These are phyloP conservation scores for Glossophaga mutica DNA, from an alignment of 2,797 vertebrate genomes.

Conservation along the genomic window DNA sequence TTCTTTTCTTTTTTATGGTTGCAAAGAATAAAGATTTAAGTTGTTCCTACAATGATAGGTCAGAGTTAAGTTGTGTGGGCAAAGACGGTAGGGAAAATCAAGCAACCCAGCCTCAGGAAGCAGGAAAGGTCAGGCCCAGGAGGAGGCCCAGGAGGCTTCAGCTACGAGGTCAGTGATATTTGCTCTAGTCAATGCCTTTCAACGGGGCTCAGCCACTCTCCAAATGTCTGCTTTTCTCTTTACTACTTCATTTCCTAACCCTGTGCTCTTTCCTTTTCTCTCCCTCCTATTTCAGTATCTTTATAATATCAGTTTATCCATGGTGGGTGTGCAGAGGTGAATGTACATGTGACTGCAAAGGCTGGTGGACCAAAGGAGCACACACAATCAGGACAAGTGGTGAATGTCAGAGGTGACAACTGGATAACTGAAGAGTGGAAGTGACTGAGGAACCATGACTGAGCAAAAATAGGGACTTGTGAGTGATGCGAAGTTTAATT, in stretches of 20 bases:
- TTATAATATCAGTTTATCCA: not conserved
- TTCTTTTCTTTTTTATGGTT: not conserved
- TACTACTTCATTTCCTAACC: not conserved
- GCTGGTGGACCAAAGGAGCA: not conserved
- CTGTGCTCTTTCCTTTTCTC: not conserved
- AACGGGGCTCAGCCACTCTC: not conserved
- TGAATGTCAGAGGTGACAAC: not conserved
- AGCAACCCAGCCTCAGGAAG: not conserved
- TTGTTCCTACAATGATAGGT: not conserved
- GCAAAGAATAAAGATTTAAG: not conserved
- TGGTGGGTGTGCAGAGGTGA: not conserved
- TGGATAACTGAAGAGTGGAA: not conserved
- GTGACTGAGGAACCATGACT: not conserved
- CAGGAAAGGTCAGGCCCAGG: not conserved
- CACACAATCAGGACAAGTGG: accelerated
- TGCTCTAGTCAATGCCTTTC: not conserved
- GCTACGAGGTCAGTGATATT: not conserved
- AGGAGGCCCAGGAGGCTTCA: not conserved
- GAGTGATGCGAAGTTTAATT: not conserved
- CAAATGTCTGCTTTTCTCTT: not conserved
- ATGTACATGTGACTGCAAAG: not conserved
- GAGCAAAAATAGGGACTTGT: not conserved
- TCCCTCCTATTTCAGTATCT: not conserved
- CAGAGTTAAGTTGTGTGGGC: not conserved
- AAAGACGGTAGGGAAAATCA: not conserved